Evolutionary conservation across 2,888 invertebrate genomes (phyloP), one percentile per base, ranked within the genome.

Genomic region (Neoitamus cyanurus): DNA sequence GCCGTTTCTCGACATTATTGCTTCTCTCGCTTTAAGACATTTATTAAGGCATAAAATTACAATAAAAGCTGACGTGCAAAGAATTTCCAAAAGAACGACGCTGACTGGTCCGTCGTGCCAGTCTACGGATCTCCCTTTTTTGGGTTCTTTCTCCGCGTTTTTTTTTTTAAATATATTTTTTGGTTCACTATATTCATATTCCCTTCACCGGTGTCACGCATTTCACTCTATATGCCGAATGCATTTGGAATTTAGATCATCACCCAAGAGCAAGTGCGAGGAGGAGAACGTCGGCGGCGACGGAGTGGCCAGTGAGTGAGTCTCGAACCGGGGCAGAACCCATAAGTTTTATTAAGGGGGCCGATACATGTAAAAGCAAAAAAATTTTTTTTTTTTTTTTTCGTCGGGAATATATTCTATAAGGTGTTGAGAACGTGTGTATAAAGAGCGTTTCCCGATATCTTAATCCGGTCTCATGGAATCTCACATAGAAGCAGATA

Each of bases 1-100:
- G 25, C 20, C 7, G 20, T 77, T 46, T 28, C n/a, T 30, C 77
- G 34, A 36, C 15, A 37, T 34, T 37, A 25, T 75, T 30, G 36
- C 42, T 30, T 46, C 28, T 28, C 37, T 28, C 30, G 46, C 28
- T 28, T 77, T 31, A 46, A 73, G 77, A 37, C 46, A 31, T 77
- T 77, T 77, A 77, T 77, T 77, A 77, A 77, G 77, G 77, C 77
- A 77, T 77, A 77, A 77, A 77, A 77, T 77, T 77, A 77, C 77
- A 77, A 77, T 77, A 77, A 77, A 77, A 77, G 37, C 11, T 77
- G 48, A 77, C 77, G 77, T 77, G 77, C n/a, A 15, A 11, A 46
- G 77, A 77, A 77, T 77, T 37, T 4, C n/a, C 28, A 77, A 25
- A 25, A 30, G 77, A 46, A 46, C n/a, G 48, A 46, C 31, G 30